A percentile compares a stretch with the other conserved stretches of the same genome.
Conservation (phyloP, 2,113 vertebrate species). For the Salminus brasiliensis region DNA sequence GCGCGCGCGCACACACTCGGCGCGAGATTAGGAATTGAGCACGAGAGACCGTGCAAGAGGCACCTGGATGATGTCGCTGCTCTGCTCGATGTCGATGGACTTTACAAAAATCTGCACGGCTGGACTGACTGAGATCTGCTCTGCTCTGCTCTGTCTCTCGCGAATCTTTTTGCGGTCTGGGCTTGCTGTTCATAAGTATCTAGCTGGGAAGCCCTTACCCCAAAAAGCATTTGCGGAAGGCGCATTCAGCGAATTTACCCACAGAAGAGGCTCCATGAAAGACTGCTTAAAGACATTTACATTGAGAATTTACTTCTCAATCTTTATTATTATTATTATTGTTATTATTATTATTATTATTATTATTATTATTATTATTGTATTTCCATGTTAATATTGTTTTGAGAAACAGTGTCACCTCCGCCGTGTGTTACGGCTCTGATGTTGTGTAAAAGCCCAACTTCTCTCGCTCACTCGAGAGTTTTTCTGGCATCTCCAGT, state of each 20-base stretch:
- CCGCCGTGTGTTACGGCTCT: constrained; percentile 38
- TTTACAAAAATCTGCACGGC: constrained; percentile 58
- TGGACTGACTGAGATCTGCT: constrained; percentile 77
- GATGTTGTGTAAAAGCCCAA: constrained; percentile 41
- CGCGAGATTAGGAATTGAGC: constrained; percentile 65
- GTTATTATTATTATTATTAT: constrained; percentile 55
- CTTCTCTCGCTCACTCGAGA: constrained; percentile 44
- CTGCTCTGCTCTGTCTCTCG: constrained; percentile 88
- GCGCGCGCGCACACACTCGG: not conserved
- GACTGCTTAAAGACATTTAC: constrained; percentile 45
- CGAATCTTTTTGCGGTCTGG: constrained; percentile 97
- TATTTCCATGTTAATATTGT: no score
- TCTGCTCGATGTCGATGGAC: constrained; percentile 57
- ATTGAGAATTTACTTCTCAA: constrained; percentile 30
- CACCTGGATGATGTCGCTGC: constrained; percentile 53
- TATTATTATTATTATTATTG: constrained; percentile 46
- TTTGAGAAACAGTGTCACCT: constrained; percentile 31
- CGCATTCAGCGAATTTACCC: constrained; percentile 83
- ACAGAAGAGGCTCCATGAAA: constrained; percentile 53
- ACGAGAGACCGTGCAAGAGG: constrained; percentile 49
- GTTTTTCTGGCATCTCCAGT: constrained; percentile 40
- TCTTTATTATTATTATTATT: constrained; percentile 52
- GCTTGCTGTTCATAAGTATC: constrained; percentile 93
- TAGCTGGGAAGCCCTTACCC: constrained; percentile 99
- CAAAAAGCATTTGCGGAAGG: constrained; percentile 99